Base-by-base conservation (phyloP, 2,113 vertebrate genomes). In the Antennarius striatus region DNA sequence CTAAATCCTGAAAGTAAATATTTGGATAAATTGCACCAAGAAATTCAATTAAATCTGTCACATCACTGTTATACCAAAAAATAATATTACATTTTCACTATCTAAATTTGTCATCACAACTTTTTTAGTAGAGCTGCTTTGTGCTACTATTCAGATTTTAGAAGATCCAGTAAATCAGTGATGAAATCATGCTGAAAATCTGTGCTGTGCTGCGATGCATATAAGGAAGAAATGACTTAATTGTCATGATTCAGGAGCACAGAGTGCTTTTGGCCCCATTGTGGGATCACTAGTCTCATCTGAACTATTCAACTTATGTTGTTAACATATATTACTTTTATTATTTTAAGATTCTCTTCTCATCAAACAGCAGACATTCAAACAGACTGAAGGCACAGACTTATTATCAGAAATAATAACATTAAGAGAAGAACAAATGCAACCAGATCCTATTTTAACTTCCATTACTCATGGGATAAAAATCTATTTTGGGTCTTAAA, bases 231-330 rank as follows among this genome's bases (percentile, higher is more conserved):
- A 52, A 13, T 15, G 10, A 43, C 16, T 8, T 5, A 58, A 12
- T 14, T 15, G 4, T 64, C 57, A 29, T 48, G 11, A 40, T 68
- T 51, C 4, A 51, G 30, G 17, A 51, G 3, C 32, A 57, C 43
- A 70, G 56, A 56, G 62, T 63, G 62, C 67, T 49, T 28, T 13
- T 45, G 57, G 42, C 67, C 62, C 71, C 62, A 80, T 32, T 54
- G 67, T 67, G 57, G 67, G 51, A 48, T 13, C 17, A 45, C 39
- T 49, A 56, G 32, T 15, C 45, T 58, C n/a, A 51, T 43, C 39
- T 49, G 46, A 6, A 0, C 52, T 51, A 4, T 17, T 61, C n/a
- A 16, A 54, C 32, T 45, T 47, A 28, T 36, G 32, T 16, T 14
- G 12, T 40, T 14, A 51, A 50, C 22, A 10, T 36, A 36, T 36